These are phyloP conservation scores for Gambusia yucatana DNA, from an alignment of 2,797 vertebrate genomes.

Conservation along the genomic window DNA sequence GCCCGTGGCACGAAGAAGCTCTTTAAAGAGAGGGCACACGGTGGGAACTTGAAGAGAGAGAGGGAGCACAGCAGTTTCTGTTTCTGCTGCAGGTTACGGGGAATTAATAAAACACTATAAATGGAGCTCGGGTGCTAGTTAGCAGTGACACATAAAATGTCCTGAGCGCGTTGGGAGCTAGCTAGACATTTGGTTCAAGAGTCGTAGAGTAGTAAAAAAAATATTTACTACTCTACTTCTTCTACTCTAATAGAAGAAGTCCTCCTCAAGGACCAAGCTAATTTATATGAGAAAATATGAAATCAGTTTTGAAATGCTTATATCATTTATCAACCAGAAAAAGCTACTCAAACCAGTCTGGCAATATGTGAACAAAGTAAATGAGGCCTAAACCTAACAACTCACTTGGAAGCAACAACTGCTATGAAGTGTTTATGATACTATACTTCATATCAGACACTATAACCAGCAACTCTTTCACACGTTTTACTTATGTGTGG, in stretches of 20 bases:
- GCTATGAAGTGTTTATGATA: not conserved
- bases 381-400: not conserved
- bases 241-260: no score
- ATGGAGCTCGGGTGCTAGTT: conserved; percentile 25
- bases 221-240: not conserved
- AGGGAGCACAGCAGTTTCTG: conserved; percentile 17
- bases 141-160: conserved; percentile 13
- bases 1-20: conserved; percentile 29
- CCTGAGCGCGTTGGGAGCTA: conserved; percentile 1
- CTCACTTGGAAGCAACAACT: not conserved
- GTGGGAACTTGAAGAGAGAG: conserved; percentile 17
- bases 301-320: not conserved
- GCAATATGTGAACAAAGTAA: not conserved
- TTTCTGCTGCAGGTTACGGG: conserved; percentile 36
- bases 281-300: not conserved
- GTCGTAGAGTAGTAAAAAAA: conserved; percentile 6
- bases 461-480: not conserved
- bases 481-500: not conserved
- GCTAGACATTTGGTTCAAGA: conserved; percentile 30
- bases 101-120: conserved; percentile 40
- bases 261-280: not conserved
- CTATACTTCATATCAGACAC: no score
- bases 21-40: conserved; percentile 15
- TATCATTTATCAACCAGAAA: not conserved
- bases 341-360: not conserved